Base-by-base conservation (phyloP, 37 sponge, comb jelly and placozoan genomes). In the Beroe ovata region DNA sequence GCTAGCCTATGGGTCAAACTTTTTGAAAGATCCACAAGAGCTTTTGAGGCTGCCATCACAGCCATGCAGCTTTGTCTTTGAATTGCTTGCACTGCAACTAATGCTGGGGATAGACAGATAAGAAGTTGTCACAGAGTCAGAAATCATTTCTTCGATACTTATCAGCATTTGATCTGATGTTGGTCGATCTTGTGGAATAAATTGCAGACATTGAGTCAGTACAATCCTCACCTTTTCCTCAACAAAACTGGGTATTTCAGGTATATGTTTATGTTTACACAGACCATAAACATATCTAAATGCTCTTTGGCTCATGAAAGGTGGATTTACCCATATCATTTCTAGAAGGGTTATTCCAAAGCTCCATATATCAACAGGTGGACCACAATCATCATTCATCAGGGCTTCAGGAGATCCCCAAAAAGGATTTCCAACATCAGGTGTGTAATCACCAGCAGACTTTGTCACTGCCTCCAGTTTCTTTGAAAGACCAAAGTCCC, bases 341-440 rank as follows among this genome's bases (percentile, higher is more conserved):
- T 66, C 69, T 4, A 66, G 69, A 6, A 66, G 14, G 36, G 69
- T 66, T 34, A 66, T 66, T 37, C 69, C 69, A 29, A 66, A 66
- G 30, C 69, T 66, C 69, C 69, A 66, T 37, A 66, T 37, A 32
- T 66, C 69, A 30, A 66, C 69, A 18, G 69, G 35, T 29, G 30
- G 30, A 1, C 69, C 69, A 66, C 69, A 66, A 4, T 66, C 69
- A 14, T 66, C 69, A 34, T 25, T 66, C 32, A 29, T 30, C 69
- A 66, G 29, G 1, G 30, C 35, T 18, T 66, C 69, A 18, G 69
- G 69, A 37, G 69, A 25, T 1, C 69, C 16, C 69, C 69, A 66
- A 30, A 29, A 66, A 2, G 69, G 32, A 66, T 66, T 26, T 29
- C 69, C 69, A 29, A 66, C 69, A 66, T 66, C 69, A 4, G 69